Base-by-base conservation (phyloP, 37 sponge, comb jelly and placozoan genomes). In the Geodia barretti region DNA sequence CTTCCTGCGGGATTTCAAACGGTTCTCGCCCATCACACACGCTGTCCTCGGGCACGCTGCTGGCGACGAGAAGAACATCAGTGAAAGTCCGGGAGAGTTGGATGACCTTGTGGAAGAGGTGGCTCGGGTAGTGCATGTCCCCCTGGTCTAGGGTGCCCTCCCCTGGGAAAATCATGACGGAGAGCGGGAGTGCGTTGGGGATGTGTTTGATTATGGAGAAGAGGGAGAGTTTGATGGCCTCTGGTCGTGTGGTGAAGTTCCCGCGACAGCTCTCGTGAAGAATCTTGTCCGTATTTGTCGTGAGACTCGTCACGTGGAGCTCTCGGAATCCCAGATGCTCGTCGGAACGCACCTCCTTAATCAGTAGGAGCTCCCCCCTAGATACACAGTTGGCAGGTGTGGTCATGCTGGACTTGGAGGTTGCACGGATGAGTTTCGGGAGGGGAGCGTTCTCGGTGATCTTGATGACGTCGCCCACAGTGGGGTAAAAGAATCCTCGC, bases 271-370 rank as follows among this genome's bases (percentile, higher is more conserved):
- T 14, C 14, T 47, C 54, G 14, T 47, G 54, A 14, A 47, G 54
- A 14, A 47, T 17, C 54, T 47, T 47, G 54, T 47, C 54, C 14
- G 54, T 47, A 17, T 47, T 47, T 7, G 54, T 47, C 54, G 14
- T 7, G 54, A 47, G 54, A 14, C 54, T 47, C 14, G 7, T 31
- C 19, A 84, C 77, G 23, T 77, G 76, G 25, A 70, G n/a, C 8
- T 39, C 35, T 1, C 71, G 71, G 39, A 5, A 36, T 17, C 71
- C 71, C 31, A 70, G 35, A 9, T 33, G 25, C 35, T 5, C 4
- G 5, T 25, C 4, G 0, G 71, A 70, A 8, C 71, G 36, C 4
- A 21, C n/a, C 41, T 39, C 71, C 41, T 70, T 70, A 47, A 47
- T 47, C 11, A 47, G 54, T 14, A 47, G 54, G 54, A 47, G 54